A percentile compares a stretch with the other conserved stretches of the same genome.
Conservation (phyloP, 2,113 vertebrate species). For the Epinephelus cyanopodus region DNA sequence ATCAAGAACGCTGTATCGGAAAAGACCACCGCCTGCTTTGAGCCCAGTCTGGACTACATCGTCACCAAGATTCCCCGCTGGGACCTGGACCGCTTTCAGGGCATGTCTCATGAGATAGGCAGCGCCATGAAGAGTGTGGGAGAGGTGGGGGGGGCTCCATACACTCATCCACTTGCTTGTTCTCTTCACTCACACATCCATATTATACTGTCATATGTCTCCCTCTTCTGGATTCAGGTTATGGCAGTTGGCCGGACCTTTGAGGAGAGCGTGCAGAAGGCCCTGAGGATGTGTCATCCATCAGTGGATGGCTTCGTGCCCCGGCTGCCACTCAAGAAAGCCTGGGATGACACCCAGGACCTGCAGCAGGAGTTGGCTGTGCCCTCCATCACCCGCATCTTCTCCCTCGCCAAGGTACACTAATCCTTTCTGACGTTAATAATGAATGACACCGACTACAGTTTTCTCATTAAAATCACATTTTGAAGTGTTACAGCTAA, state of each 20-base stretch:
- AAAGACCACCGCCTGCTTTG: constrained; percentile 95
- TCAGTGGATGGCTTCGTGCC: constrained; percentile 92
- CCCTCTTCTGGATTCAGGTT: constrained; percentile 83
- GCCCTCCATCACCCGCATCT: constrained; percentile 91
- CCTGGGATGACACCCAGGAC: constrained; percentile 86
- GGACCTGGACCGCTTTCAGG: constrained; percentile 96
- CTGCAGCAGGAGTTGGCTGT: constrained; percentile 90
- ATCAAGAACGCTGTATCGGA: constrained; percentile 94
- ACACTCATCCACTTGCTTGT: neutral
- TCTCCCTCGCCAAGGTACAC: constrained; percentile 93
- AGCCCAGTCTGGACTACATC: constrained; percentile 95
- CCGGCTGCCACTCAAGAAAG: constrained; percentile 90
- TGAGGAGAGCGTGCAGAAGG: constrained; percentile 96
- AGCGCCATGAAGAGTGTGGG: constrained; percentile 98
- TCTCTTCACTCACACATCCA: neutral
- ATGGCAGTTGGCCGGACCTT: constrained; percentile 97
- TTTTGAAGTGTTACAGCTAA: constrained; percentile 42
- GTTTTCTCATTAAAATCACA: constrained; percentile 49
- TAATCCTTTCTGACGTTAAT: constrained; percentile 48
- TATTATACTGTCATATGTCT: neutral
- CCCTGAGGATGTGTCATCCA: constrained; percentile 95
- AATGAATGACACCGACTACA: constrained; percentile 43
- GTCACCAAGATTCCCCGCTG: constrained; percentile 97
- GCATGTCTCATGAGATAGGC: constrained; percentile 89
- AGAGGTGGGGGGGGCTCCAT: constrained; percentile 85